These are phyloP conservation scores for Zalophus californianus DNA, from an alignment of 2,797 vertebrate genomes.

Conservation along the genomic window DNA sequence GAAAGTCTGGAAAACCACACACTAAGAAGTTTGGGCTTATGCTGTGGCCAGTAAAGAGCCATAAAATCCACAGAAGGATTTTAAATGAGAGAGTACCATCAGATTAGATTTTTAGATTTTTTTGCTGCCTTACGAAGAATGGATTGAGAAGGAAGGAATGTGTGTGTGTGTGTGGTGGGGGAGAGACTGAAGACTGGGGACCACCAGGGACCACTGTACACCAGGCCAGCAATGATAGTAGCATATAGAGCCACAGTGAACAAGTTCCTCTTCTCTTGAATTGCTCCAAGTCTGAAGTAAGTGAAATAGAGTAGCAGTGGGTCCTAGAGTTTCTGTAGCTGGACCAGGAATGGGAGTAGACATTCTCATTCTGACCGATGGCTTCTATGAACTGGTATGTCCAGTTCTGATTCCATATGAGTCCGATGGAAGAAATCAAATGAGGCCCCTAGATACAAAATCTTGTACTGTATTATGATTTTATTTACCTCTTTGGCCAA, in stretches of 20 bases:
- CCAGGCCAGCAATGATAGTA: not conserved
- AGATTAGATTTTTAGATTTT: not conserved
- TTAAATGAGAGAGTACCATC: slow-evolving; percentile 31
- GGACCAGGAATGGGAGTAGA: not conserved
- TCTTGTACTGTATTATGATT: not conserved
- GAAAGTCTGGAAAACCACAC: not conserved
- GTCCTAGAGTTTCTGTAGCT: not conserved
- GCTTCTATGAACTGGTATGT: not conserved
- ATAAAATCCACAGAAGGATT: not conserved
- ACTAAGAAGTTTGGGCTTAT: not conserved
- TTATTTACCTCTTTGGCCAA: slow-evolving; percentile 27
- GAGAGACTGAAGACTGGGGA: not conserved
- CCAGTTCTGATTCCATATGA: slow-evolving; percentile 32
- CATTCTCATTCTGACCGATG: slow-evolving; percentile 3
- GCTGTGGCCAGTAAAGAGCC: not conserved
- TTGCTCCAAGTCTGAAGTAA: not conserved
- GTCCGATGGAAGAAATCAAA: not conserved
- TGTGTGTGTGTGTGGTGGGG: not conserved
- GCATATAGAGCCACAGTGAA: not conserved
- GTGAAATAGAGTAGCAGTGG: not conserved
- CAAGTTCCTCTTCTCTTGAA: not conserved
- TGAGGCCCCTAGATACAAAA: not conserved
- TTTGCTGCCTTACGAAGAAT: slow-evolving; percentile 10
- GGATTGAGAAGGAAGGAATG: not conserved
- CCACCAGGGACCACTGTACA: not conserved